A percentile compares a stretch with the other conserved stretches of the same genome.
Evolutionary conservation across 2,888 invertebrate species (phyloP).

Genomic region (Schrankia costaestrigalis): DNA sequence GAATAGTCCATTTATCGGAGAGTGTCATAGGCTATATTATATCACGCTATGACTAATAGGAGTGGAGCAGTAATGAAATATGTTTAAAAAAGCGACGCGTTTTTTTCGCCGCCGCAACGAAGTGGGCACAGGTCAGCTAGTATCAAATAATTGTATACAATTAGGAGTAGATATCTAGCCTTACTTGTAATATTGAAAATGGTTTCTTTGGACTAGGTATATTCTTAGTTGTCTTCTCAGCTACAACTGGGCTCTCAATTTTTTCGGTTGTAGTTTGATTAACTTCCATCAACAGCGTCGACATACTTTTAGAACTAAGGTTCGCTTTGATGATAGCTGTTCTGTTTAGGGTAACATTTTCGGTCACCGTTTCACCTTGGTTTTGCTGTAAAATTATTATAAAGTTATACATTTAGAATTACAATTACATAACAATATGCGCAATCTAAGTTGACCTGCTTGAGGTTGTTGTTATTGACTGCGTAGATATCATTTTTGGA

Average conservation of each 20-base stretch:
- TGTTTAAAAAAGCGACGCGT: no score
- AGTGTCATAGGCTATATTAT: no score
- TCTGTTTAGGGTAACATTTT: slow-evolving; percentile 50
- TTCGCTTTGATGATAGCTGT: slow-evolving; percentile 66
- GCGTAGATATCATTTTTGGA: no score
- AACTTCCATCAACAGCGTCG: slow-evolving; percentile 47
- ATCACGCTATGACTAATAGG: no score
- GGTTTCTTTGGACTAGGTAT: slow-evolving; percentile 68
- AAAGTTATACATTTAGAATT: slow-evolving; percentile 29
- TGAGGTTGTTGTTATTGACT: no score
- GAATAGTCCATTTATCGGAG: no score
- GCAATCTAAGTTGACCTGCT: no score
- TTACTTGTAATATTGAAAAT: slow-evolving; percentile 69
- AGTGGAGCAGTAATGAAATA: no score
- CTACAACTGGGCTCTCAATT: slow-evolving; percentile 16
- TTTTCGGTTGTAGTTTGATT: slow-evolving; percentile 33
- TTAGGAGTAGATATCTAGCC: background rate
- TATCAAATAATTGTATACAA: no score
- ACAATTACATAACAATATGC: no score
- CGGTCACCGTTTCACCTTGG: slow-evolving; percentile 47
- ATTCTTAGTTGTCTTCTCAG: slow-evolving; percentile 56
- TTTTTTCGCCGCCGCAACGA: no score
- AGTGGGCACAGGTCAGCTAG: no score
- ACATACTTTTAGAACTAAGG: slow-evolving; percentile 53
- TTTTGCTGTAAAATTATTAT: slow-evolving; percentile 61